Percentiles rank a stretch among this genome's conserved stretches.
Evolutionary conservation across 2,888 invertebrate genomes (phyloP).

Genomic region (Polia nebulosa): DNA sequence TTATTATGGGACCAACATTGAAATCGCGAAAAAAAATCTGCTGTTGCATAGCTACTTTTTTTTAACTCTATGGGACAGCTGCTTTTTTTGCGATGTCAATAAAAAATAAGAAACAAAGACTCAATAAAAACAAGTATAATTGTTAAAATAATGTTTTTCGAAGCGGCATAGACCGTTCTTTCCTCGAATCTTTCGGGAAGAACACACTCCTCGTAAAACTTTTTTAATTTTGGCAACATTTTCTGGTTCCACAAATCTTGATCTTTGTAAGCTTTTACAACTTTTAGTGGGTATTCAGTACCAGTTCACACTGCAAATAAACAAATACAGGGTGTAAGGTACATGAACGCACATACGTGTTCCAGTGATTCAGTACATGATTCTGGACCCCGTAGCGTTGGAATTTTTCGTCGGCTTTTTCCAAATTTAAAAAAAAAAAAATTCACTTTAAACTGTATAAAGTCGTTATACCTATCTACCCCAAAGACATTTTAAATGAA

Average conservation of each 20-base stretch:
- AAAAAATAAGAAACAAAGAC: neutral
- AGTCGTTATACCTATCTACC: too few relatives aligned
- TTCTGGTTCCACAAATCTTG: neutral
- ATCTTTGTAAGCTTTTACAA: slow-evolving; percentile 13
- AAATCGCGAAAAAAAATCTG: too few relatives aligned
- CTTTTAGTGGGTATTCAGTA: slow-evolving; percentile 8
- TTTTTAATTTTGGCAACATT: slow-evolving; percentile 5
- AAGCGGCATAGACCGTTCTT: slow-evolving; percentile 1
- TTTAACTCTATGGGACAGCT: neutral
- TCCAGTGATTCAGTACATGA: too few relatives aligned
- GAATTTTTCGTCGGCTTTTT: too few relatives aligned
- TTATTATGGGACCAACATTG: too few relatives aligned
- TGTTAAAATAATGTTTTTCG: slow-evolving; percentile 1
- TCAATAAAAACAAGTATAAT: neutral
- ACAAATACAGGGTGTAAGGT: too few relatives aligned
- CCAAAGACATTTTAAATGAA: too few relatives aligned
- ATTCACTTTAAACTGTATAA: too few relatives aligned
- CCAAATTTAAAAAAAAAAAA: too few relatives aligned
- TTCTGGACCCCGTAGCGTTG: too few relatives aligned
- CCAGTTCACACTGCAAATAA: slow-evolving; percentile 18
- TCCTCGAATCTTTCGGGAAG: slow-evolving; percentile 6
- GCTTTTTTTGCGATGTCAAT: too few relatives aligned
- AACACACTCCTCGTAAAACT: slow-evolving; percentile 11
- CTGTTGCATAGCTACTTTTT: neutral
- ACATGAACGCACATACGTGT: too few relatives aligned